phyloP scores from a whole-genome alignment of 2,888 invertebrate species.

The Eretmocerus hayati region DNA sequence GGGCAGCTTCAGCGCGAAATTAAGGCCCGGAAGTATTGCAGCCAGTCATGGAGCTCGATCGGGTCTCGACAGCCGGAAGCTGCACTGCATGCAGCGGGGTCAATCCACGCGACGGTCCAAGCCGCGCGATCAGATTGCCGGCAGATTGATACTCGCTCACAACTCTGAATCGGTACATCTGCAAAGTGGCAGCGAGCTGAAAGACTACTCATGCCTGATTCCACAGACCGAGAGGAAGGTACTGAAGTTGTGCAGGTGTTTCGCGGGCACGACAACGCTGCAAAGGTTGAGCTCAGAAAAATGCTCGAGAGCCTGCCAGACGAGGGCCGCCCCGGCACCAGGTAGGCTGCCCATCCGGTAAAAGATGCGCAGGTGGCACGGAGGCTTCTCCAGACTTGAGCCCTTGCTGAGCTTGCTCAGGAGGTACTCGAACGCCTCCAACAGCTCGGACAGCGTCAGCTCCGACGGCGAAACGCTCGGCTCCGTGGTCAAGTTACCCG shows the following conservation, averaged over 20 bases:
- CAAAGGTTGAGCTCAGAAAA: slow-evolving; percentile 50
- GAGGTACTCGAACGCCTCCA: slow-evolving; percentile 54
- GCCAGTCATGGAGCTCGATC: no score
- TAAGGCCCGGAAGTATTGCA: no score
- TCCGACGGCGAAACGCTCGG: slow-evolving; percentile 39
- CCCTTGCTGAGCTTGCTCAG: slow-evolving; percentile 53
- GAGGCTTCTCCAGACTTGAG: slow-evolving; percentile 49
- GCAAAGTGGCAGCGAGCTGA: slow-evolving; percentile 18
- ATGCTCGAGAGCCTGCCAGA: slow-evolving; percentile 40
- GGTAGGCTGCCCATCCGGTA: slow-evolving; percentile 61
- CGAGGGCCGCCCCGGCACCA: slow-evolving; percentile 43
- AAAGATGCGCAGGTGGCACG: slow-evolving; percentile 71
- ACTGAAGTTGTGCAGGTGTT: slow-evolving; percentile 71
- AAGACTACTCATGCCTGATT: slow-evolving; percentile 60
- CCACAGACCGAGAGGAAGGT: slow-evolving; percentile 80
- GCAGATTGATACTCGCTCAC: no score
- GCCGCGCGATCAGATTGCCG: no score
- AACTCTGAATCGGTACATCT: no score
- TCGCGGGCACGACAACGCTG: slow-evolving; percentile 71
- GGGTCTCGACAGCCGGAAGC: no score
- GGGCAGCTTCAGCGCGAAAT: no score
- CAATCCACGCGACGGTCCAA: no score
- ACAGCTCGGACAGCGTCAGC: slow-evolving; percentile 49
- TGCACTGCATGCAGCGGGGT: no score
- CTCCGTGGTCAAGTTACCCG: slow-evolving; percentile 41